Conservation (phyloP, 2,113 vertebrate species). For the Cheilinus undulatus region DNA sequence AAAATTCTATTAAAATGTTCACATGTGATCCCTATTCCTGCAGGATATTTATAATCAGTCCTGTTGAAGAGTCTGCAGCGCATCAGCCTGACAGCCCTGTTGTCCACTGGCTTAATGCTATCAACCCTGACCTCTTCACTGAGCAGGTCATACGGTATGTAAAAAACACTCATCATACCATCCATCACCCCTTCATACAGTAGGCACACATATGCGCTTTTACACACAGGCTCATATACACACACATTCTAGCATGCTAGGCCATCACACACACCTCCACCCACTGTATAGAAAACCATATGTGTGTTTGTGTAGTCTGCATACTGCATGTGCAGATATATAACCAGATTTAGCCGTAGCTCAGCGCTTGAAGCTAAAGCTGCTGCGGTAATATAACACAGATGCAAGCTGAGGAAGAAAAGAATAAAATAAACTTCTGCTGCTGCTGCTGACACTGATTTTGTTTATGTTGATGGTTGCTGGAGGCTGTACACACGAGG, state of each 20-base stretch:
- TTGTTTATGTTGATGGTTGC: slow-evolving; percentile 58
- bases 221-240: slow-evolving; percentile 12
- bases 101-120: slow-evolving; percentile 85
- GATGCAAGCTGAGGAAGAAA: slow-evolving; percentile 44
- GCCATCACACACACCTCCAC: slow-evolving; percentile 44
- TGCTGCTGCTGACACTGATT: slow-evolving; percentile 48
- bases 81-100: slow-evolving; percentile 52
- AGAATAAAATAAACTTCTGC: slow-evolving; percentile 32
- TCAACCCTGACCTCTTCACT: slow-evolving; percentile 83
- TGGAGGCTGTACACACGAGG: slow-evolving; percentile 50
- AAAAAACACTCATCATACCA: slow-evolving; percentile 45
- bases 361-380: slow-evolving; percentile 39
- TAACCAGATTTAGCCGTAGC: slow-evolving; percentile 19
- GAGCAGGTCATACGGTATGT: slow-evolving; percentile 74
- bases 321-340: slow-evolving; percentile 30
- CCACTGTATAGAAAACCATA: slow-evolving; percentile 40
- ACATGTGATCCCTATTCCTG: slow-evolving; percentile 32
- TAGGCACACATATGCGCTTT: background rate
- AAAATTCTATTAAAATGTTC: background rate
- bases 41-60: slow-evolving; percentile 84
- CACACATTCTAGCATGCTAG: slow-evolving; percentile 25
- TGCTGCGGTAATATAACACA: slow-evolving; percentile 53
- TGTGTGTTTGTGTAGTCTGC: slow-evolving; percentile 27
- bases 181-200: slow-evolving; percentile 41
- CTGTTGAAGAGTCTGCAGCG: slow-evolving; percentile 59